Base-by-base conservation (phyloP, 2,888 invertebrate genomes). In the Lasioglossum vierecki region DNA sequence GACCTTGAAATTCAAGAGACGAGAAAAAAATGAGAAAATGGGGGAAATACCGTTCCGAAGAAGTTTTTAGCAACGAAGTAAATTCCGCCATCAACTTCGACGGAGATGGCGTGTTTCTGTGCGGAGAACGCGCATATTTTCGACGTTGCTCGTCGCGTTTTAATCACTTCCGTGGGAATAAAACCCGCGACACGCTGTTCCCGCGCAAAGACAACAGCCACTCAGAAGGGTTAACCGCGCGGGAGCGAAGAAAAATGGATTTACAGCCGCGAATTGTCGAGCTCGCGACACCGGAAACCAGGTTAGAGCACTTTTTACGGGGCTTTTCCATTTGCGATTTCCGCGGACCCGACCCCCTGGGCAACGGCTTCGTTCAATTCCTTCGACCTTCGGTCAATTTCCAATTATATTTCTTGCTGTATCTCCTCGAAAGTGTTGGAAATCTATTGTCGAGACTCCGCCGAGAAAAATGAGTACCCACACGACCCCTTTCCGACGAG, bases 271-370 rank as follows among this genome's bases (percentile, higher is more conserved):
- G 79, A 86, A 76, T n/a, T 53, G 75, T 73, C 30, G 75, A 70
- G 41, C 35, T 30, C 22, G 60, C 41, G 73, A 74, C 44, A 74
- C 71, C 41, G 72, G n/a, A 57, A 83, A 82, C 44, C 46, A 71
- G 75, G 75, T 82, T 75, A 66, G 74, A 73, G 41, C 11, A 60
- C 66, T 85, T 88, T 88, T 88, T 82, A 79, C 72, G 72, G 78
- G 57, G 77, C 68, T 88, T 88, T 88, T 88, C 77, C 85, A 85
- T 88, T 88, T 88, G 88, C 79, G 87, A 84, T 87, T 63, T 66
- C 13, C 79, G 88, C 75, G 88, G 84, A 82, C 44, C 84, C 78
- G 84, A 72, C 74, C 68, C 30, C 66, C 75, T 70, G 70, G 80
- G 78, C 53, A 71, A 39, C 57, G 35, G 70, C 72, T 79, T 66